A percentile compares a stretch with the other conserved stretches of the same genome.
Evolutionary conservation across 2,113 vertebrate genomes (phyloP).

Genomic region (Choloepus hoffmanni): DNA sequence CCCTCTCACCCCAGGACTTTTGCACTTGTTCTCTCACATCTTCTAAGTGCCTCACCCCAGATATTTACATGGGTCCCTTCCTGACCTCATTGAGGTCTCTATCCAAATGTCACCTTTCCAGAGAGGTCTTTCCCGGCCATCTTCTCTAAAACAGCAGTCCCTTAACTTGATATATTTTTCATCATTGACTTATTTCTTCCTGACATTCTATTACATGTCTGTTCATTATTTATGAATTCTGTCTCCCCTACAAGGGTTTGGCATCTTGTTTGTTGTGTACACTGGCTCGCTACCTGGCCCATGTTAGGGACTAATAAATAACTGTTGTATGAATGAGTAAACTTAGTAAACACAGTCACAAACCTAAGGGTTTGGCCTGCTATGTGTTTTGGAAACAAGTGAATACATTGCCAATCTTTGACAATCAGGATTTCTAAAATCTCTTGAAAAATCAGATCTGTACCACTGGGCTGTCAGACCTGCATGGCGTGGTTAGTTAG

Average conservation of each 20-base stretch:
- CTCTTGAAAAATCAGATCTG: neutral
- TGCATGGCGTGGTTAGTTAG: too few relatives aligned
- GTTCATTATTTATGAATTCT: neutral
- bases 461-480: rapidly evolving
- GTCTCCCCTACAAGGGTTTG: neutral
- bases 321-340: neutral
- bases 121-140: neutral
- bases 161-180: neutral
- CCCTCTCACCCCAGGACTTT: neutral
- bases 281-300: neutral
- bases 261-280: neutral
- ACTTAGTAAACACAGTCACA: neutral
- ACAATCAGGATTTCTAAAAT: neutral
- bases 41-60: neutral
- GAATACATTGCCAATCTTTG: neutral
- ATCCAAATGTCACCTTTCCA: neutral
- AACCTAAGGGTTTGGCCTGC: neutral
- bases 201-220: too few relatives aligned
- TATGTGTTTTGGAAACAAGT: neutral
- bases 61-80: neutral
- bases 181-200: neutral
- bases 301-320: neutral
- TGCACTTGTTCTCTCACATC: neutral
- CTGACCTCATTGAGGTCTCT: neutral
- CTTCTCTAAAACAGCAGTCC: neutral